Evolutionary conservation across 2,797 vertebrate genomes (phyloP).

Genomic region (Lagorchestes hirsutus): DNA sequence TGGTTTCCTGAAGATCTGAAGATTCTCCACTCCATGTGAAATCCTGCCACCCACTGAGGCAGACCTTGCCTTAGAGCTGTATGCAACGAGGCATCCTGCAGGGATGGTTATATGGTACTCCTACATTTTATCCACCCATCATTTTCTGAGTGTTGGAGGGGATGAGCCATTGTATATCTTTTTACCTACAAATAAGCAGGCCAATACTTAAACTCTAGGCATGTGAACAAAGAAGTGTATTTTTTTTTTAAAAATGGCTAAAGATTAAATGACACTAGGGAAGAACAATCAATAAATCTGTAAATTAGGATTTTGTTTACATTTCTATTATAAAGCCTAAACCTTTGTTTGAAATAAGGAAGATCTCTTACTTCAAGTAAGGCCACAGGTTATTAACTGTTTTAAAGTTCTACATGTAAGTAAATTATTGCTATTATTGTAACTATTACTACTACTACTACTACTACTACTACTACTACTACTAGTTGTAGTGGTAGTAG

Average conservation of each 20-base stretch:
- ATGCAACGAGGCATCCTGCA: background rate
- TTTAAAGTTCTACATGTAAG: background rate
- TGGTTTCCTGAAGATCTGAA: background rate
- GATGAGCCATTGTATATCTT: background rate
- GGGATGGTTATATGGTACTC: background rate
- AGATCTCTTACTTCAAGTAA: slow-evolving; percentile 28
- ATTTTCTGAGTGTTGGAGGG: background rate
- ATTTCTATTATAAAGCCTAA: background rate
- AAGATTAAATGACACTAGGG: background rate
- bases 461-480: background rate
- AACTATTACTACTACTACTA: too few species aligned
- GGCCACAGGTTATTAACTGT: background rate
- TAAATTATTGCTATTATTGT: background rate
- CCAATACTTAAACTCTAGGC: background rate
- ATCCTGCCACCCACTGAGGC: background rate
- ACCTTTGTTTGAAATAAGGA: slow-evolving; percentile 26
- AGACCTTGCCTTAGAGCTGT: background rate
- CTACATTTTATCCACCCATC: background rate
- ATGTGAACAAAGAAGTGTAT: slow-evolving; percentile 27
- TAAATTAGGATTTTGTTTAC: background rate
- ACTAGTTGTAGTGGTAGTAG: too few species aligned
- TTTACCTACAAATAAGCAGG: slow-evolving; percentile 8
- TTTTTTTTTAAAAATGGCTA: slow-evolving; percentile 14
- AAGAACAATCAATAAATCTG: background rate
- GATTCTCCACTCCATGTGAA: background rate